Conservation (phyloP, 2,888 invertebrate species). For the Diarsia dahlii region DNA sequence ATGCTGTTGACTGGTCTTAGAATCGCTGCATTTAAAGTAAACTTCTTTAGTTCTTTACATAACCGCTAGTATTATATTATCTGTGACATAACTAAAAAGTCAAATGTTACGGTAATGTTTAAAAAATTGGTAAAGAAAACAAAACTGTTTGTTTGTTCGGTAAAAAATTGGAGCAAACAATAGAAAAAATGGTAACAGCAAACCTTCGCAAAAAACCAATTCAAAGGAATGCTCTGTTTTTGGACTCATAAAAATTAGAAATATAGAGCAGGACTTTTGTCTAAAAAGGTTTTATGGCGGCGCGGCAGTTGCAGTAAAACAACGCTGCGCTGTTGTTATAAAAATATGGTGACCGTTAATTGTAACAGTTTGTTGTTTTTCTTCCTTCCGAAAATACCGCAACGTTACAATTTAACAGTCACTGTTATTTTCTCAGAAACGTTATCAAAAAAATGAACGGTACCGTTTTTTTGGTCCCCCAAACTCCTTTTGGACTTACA, state of each 20-base stretch:
- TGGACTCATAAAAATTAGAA: slow-evolving; percentile 77
- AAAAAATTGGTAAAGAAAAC: slow-evolving; percentile 48
- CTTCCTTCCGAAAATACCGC: slow-evolving; percentile 58
- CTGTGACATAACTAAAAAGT: slow-evolving; percentile 21
- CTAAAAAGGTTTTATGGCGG: slow-evolving; percentile 66
- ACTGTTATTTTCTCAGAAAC: slow-evolving; percentile 54
- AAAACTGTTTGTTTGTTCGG: slow-evolving; percentile 47
- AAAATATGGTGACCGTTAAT: slow-evolving; percentile 80
- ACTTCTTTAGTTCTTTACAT: no score
- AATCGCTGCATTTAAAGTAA: slow-evolving; percentile 22
- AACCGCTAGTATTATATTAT: no score
- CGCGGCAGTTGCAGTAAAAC: slow-evolving; percentile 62
- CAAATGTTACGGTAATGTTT: slow-evolving; percentile 40
- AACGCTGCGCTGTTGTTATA: slow-evolving; percentile 51
- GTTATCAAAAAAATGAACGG: neutral
- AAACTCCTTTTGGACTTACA: neutral
- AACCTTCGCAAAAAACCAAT: slow-evolving; percentile 22
- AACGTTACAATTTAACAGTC: slow-evolving; percentile 29
- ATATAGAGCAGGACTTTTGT: slow-evolving; percentile 83
- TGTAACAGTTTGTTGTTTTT: slow-evolving; percentile 77
- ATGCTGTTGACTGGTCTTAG: slow-evolving; percentile 9
- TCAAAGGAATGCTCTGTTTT: slow-evolving; percentile 76
- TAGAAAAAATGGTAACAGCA: slow-evolving; percentile 56
- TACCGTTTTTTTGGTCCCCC: neutral
- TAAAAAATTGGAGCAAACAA: slow-evolving; percentile 64